A percentile compares a stretch with the other conserved stretches of the same genome.
Evolutionary conservation across 1,140 invertebrate genomes (phyloP).

Genomic region (Caenorhabditis latens): DNA sequence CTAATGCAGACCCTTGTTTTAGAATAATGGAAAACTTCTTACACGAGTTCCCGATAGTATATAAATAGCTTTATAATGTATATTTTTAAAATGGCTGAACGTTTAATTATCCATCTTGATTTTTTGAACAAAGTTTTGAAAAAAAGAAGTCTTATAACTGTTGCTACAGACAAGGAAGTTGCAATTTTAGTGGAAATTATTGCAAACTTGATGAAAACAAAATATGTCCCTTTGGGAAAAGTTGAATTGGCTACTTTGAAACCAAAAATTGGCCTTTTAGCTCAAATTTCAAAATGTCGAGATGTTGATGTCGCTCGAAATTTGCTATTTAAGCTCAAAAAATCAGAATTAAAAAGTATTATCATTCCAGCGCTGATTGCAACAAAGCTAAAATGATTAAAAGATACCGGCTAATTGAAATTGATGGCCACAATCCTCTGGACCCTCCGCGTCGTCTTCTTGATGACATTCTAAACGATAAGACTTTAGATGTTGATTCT

Average conservation of each 20-base stretch:
- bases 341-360: background rate
- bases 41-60: background rate
- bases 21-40: background rate
- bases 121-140: background rate
- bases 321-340: background rate
- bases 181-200: background rate
- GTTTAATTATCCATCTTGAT: background rate
- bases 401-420: slow-evolving; percentile 10
- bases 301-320: background rate
- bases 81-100: background rate
- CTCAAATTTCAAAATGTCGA: background rate
- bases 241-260: background rate
- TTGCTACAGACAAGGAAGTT: background rate
- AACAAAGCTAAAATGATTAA: slow-evolving; percentile 5
- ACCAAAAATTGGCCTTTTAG: background rate
- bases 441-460: background rate
- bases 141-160: background rate
- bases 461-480: background rate
- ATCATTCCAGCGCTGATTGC: slow-evolving; percentile 10
- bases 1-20: background rate
- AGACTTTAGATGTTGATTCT: background rate
- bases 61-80: background rate
- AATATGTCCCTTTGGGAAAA: background rate
- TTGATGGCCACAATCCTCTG: background rate
- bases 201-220: background rate